These are phyloP conservation scores for Synanthedon vespiformis DNA, from an alignment of 2,888 invertebrate genomes.

Conservation along the genomic window DNA sequence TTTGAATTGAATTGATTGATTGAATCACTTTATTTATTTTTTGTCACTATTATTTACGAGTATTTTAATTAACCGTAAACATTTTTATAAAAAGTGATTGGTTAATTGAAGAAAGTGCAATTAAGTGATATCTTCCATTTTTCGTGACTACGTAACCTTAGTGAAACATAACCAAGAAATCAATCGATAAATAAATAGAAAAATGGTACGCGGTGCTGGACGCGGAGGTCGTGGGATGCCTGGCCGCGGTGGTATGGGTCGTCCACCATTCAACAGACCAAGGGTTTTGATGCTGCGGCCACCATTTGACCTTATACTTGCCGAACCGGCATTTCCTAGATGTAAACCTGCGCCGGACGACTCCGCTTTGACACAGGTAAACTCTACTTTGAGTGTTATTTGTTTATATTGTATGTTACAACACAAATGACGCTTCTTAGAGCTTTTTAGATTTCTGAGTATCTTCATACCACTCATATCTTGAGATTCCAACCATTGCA, in stretches of 20 bases:
- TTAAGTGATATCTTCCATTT: too few relatives aligned
- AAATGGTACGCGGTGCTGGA: slow-evolving; percentile 79
- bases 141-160: too few relatives aligned
- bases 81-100: too few relatives aligned
- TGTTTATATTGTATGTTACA: not conserved
- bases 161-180: too few relatives aligned
- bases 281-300: slow-evolving; percentile 72
- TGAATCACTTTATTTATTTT: too few relatives aligned
- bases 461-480: too few relatives aligned
- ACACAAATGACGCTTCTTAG: not conserved
- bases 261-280: slow-evolving; percentile 56
- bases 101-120: too few relatives aligned
- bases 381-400: not conserved
- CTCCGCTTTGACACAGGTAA: slow-evolving; percentile 82
- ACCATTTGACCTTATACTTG: slow-evolving; percentile 88
- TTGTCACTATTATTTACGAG: too few relatives aligned
- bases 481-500: too few relatives aligned
- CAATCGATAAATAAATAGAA: slow-evolving; percentile 5
- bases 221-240: slow-evolving; percentile 78
- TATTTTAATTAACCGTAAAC: too few relatives aligned
- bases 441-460: too few relatives aligned
- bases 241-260: slow-evolving; percentile 71
- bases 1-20: too few relatives aligned
- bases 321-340: slow-evolving; percentile 90
- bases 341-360: slow-evolving; percentile 86